Percentiles rank a stretch among this genome's conserved stretches.
Evolutionary conservation across 2,113 vertebrate species (phyloP).

Genomic region (Leptobrachium leishanense): DNA sequence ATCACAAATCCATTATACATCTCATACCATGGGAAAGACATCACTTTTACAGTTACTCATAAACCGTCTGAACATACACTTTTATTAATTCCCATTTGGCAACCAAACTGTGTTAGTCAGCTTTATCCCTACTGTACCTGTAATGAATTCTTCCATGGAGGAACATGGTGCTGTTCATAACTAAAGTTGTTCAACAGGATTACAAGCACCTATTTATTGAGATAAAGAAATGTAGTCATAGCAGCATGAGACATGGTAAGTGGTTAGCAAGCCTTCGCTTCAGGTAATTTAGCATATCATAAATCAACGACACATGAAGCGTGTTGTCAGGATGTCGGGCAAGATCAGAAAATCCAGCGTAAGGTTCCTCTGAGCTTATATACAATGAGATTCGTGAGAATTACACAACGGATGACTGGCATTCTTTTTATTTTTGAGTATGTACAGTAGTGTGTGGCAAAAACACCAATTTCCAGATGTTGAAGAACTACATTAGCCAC

Average conservation of each 20-base stretch:
- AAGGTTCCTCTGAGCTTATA: not conserved
- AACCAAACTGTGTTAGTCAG: not conserved
- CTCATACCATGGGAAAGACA: too few relatives aligned
- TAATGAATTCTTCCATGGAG: too few relatives aligned
- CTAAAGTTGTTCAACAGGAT: not conserved
- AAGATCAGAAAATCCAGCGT: not conserved
- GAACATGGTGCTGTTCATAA: not conserved
- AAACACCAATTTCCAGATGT: too few relatives aligned
- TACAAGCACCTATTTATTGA: not conserved
- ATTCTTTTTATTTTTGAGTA: not conserved
- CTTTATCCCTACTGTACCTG: too few relatives aligned
- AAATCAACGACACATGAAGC: not conserved
- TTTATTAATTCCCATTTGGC: too few relatives aligned
- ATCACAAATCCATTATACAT: too few relatives aligned
- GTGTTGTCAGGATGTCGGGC: not conserved
- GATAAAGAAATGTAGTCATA: not conserved
- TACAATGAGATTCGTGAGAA: not conserved
- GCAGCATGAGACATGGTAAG: not conserved
- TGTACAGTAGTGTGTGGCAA: too few relatives aligned
- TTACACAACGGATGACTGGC: not conserved
- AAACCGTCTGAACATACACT: too few relatives aligned
- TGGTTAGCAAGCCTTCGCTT: conserved; percentile 1
- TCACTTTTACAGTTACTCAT: too few relatives aligned
- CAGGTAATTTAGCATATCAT: not conserved
- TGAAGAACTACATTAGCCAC: too few relatives aligned